A percentile compares a stretch with the other conserved stretches of the same genome.
Conservation (phyloP, 2,888 invertebrate species). For the Ptychoptera contaminata region DNA sequence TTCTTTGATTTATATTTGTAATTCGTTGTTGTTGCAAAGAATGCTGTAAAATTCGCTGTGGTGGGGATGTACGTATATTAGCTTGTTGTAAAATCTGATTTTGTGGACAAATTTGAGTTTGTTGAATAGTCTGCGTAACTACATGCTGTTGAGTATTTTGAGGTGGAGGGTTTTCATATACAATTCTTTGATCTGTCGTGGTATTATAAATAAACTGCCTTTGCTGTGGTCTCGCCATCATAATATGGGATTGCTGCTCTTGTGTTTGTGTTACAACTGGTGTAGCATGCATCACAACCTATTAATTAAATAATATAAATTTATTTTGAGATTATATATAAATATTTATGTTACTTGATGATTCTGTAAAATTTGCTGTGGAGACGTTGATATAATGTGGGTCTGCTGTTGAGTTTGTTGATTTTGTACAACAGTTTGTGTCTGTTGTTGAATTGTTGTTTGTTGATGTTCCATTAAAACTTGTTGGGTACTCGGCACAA, state of each 20-base stretch:
- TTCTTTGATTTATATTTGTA: no score
- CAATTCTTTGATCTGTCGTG: not conserved
- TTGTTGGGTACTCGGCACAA: slow-evolving; percentile 2
- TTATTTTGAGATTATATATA: no score
- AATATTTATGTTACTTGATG: not conserved
- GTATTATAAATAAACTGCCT: not conserved
- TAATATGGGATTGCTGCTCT: not conserved
- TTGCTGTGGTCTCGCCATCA: not conserved
- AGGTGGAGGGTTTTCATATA: not conserved
- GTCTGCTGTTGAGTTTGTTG: slow-evolving; percentile 7
- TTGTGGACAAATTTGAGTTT: no score
- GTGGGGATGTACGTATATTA: no score
- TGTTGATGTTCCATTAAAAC: not conserved
- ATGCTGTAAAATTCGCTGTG: no score
- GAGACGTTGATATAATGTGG: not conserved
- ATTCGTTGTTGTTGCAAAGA: no score
- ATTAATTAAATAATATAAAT: no score
- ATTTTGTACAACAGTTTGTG: slow-evolving; percentile 8
- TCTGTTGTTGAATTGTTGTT: slow-evolving; percentile 4
- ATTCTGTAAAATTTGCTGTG: not conserved
- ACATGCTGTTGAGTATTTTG: not conserved
- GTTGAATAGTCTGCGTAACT: no score
- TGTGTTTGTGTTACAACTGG: not conserved
- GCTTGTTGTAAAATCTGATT: no score
- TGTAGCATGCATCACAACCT: not conserved